Base-by-base conservation (phyloP, 2,888 invertebrate genomes). In the Tachystola acroxantha region DNA sequence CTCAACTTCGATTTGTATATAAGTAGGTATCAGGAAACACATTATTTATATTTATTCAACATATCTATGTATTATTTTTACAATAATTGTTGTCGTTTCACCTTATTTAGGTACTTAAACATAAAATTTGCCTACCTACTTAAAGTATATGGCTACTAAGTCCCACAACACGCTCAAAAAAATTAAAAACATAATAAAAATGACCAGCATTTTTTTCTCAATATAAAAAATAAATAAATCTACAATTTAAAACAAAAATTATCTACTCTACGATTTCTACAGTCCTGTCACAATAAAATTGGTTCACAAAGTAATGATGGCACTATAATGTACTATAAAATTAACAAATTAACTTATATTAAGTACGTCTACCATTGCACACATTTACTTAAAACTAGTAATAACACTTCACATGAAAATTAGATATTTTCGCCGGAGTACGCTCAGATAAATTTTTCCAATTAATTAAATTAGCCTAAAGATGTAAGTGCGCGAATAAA, bases 171-270 rank as follows among this genome's bases (percentile, higher is more conserved):
- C 16, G 16, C 6, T 19, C 7, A 14, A 34, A 34, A 34, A 22
- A n/a, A 26, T 19, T 7, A 26, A 34, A 34, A 34, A 13, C 12
- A 12, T 35, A 13, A 24, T 10, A 41, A 39, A 54, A 64, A 67
- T 66, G 65, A 53, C 67, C 67, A 66, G 67, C 64, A 63, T 68
- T 52, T 61, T 54, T 31, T 14, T 16, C 36, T 31, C 27, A 29
- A 36, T 36, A 10, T 24, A 7, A 36, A 27, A 37, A 20, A 20
- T 16, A 32, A 9, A 12, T 35, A 31, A 30, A n/a, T n/a, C n/a
- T n/a, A n/a, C n/a, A n/a, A n/a, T n/a, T n/a, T n/a, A n/a, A 37
- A 35, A 31, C 19, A n/a, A 30, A 16, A 30, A 16, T 30, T n/a
- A 16, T 16, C 16, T 16, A 16, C 16, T 7, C 11, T 10, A 16